These are phyloP conservation scores for Puffinus mauretanicus DNA, from an alignment of 2,113 vertebrate genomes.

Conservation along the genomic window DNA sequence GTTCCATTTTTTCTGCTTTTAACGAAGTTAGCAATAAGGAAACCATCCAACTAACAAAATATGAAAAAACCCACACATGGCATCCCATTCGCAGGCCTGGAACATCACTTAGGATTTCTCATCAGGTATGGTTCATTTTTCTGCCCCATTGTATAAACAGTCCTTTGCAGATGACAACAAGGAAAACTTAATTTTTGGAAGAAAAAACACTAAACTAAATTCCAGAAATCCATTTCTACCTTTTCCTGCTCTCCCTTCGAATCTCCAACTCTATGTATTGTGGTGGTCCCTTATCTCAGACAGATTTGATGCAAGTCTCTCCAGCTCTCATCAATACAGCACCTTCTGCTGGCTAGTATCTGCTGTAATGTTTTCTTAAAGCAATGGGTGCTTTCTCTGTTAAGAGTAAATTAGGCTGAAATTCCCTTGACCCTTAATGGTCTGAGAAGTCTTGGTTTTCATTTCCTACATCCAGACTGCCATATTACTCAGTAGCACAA, in stretches of 20 bases:
- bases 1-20: background rate
- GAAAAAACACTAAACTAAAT: background rate
- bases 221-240: background rate
- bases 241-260: background rate
- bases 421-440: background rate
- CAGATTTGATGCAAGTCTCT: background rate
- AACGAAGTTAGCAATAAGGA: background rate
- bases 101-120: background rate
- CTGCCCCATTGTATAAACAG: background rate
- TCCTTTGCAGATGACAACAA: background rate
- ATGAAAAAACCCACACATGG: accelerated
- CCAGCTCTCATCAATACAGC: background rate
- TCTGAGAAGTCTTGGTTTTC: background rate
- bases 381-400: background rate
- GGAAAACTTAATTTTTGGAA: background rate
- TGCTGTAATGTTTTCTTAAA: background rate
- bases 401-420: background rate
- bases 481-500: background rate
- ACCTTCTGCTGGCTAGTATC: background rate
- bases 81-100: background rate
- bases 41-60: background rate
- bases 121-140: background rate
- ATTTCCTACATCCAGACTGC: background rate
- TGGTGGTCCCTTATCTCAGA: background rate
- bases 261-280: background rate